phyloP scores from a whole-genome alignment of 2,113 vertebrate species.

The Cygnus buccinator region DNA sequence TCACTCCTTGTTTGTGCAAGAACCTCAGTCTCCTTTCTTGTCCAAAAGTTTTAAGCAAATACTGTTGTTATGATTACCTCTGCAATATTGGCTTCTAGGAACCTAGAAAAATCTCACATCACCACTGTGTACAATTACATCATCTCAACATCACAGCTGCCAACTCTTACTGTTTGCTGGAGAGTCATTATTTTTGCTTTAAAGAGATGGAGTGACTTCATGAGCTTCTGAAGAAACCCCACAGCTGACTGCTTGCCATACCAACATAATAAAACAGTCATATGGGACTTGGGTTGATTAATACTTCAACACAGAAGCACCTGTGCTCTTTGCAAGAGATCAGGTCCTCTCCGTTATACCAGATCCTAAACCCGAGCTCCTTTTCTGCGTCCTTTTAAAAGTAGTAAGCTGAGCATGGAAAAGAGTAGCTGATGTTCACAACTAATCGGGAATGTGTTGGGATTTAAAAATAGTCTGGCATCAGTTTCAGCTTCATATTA shows the following conservation, averaged over 20 bases:
- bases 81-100: slow-evolving; percentile 58
- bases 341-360: background rate
- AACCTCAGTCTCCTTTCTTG: background rate
- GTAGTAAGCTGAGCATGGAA: background rate
- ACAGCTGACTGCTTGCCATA: slow-evolving; percentile 40
- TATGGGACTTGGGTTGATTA: slow-evolving; percentile 17
- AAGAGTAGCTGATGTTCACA: background rate
- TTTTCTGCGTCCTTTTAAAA: background rate
- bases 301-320: slow-evolving; percentile 39
- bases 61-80: slow-evolving; percentile 14
- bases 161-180: slow-evolving; percentile 31
- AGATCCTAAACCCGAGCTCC: background rate
- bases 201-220: slow-evolving; percentile 40
- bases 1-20: background rate
- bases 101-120: slow-evolving; percentile 64
- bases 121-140: slow-evolving; percentile 57
- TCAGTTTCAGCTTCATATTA: background rate
- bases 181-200: slow-evolving; percentile 35
- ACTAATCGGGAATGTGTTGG: background rate
- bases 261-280: background rate
- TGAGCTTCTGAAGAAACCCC: slow-evolving; percentile 42
- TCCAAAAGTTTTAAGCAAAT: slow-evolving; percentile 44
- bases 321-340: slow-evolving; percentile 18
- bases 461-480: background rate
- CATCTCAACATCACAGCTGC: slow-evolving; percentile 54